These are phyloP conservation scores for Ricordea florida DNA, from an alignment of 92 coral and sea anemone species.

Conservation along the genomic window DNA sequence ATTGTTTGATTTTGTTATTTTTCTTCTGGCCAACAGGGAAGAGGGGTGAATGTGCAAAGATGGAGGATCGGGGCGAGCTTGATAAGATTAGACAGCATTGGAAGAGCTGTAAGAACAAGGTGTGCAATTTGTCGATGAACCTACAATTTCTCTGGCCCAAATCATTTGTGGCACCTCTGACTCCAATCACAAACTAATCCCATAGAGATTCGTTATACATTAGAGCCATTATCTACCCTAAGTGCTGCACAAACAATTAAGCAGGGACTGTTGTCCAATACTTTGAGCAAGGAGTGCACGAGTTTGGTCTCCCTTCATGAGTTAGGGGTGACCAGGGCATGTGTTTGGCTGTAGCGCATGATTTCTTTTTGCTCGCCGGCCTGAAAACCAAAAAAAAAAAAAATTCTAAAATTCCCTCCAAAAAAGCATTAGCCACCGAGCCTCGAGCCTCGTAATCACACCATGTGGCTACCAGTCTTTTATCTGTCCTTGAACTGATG, in stretches of 20 bases:
- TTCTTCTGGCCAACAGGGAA: too few relatives aligned
- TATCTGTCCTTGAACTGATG: too few relatives aligned
- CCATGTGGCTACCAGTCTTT: too few relatives aligned
- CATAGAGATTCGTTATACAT: constrained; percentile 35
- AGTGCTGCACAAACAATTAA: background rate
- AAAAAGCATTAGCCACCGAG: too few relatives aligned
- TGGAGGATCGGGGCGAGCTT: constrained; percentile 60
- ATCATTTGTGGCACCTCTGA: constrained; percentile 54
- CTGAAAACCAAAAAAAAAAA: too few relatives aligned
- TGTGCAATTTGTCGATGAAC: constrained; percentile 38
- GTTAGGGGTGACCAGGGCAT: background rate
- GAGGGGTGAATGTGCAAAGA: constrained; percentile 56
- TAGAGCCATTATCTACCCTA: constrained; percentile 12
- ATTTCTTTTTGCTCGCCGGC: too few relatives aligned
- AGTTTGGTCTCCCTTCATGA: background rate
- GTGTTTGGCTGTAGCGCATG: too few relatives aligned
- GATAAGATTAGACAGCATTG: constrained; percentile 46
- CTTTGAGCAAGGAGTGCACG: background rate
- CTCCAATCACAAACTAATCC: constrained; percentile 24
- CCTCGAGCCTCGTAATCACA: too few relatives aligned
- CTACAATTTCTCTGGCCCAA: constrained; percentile 48
- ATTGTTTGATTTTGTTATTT: too few relatives aligned
- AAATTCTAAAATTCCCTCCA: too few relatives aligned
- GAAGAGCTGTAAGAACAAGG: constrained; percentile 53
- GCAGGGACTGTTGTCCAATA: constrained; percentile 12